Evolutionary conservation across 2,888 invertebrate species (phyloP).

Genomic region (Terebella lapidaria): DNA sequence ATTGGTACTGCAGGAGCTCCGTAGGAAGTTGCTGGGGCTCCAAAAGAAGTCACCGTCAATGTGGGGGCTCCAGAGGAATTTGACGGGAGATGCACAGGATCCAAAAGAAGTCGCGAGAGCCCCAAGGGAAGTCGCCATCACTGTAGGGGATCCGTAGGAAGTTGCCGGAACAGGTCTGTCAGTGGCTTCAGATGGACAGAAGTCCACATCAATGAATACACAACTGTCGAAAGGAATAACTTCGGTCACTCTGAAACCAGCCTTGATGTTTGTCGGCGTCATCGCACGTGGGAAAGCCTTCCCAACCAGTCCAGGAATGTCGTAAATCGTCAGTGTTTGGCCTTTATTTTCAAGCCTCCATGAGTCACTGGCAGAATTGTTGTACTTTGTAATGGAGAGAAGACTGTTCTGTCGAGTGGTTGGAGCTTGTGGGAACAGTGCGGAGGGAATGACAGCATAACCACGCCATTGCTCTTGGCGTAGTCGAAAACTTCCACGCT

Average conservation of each 20-base stretch:
- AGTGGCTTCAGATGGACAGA: not conserved
- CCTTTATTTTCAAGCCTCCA: conserved; percentile 2
- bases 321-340: not conserved
- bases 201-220: not conserved
- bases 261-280: not conserved
- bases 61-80: too few relatives aligned
- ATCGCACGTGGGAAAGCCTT: not conserved
- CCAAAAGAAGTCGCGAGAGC: too few relatives aligned
- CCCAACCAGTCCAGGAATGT: not conserved
- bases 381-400: too few relatives aligned
- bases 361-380: too few relatives aligned
- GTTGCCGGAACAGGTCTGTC: not conserved
- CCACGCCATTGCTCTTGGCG: conserved; percentile 1
- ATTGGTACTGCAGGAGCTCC: too few relatives aligned
- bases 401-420: not conserved
- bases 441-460: conserved; percentile 5
- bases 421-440: conserved; percentile 9
- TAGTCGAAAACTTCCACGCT: not conserved
- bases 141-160: too few relatives aligned
- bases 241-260: not conserved
- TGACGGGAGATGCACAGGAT: too few relatives aligned
- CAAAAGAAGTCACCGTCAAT: too few relatives aligned
- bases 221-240: not conserved
- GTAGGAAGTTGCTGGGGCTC: too few relatives aligned
- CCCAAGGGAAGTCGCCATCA: too few relatives aligned